A percentile compares a stretch with the other conserved stretches of the same genome.
phyloP scores from a whole-genome alignment of 2,113 vertebrate species.

The Colistium nudipinnis region DNA sequence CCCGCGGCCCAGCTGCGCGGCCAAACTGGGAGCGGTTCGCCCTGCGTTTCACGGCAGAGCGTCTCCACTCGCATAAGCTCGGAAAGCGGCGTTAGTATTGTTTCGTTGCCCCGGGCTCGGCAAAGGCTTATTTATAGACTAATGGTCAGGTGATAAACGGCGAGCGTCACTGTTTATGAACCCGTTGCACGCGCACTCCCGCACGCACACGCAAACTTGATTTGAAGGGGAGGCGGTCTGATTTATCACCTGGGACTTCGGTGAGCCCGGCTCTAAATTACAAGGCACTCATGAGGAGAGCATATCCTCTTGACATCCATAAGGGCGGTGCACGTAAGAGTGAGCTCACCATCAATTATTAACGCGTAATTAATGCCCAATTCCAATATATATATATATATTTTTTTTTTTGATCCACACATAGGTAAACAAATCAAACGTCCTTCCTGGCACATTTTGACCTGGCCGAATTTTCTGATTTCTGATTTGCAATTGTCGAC shows the following conservation, averaged over 20 bases:
- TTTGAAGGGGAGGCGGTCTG: slow-evolving; percentile 14
- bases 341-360: not conserved
- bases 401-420: not conserved
- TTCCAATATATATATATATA: too few species aligned
- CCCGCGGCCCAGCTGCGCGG: not conserved
- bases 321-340: slow-evolving; percentile 6
- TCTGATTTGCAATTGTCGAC: too few species aligned
- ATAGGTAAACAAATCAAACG: not conserved
- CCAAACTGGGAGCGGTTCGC: not conserved
- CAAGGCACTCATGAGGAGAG: slow-evolving; percentile 27
- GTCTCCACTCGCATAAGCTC: not conserved
- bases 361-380: not conserved
- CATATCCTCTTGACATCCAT: slow-evolving; percentile 14
- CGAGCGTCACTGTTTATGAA: slow-evolving; percentile 25
- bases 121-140: slow-evolving; percentile 16
- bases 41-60: not conserved
- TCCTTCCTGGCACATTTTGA: not conserved
- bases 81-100: slow-evolving; percentile 3
- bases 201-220: slow-evolving; percentile 16
- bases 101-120: not conserved
- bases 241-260: slow-evolving; percentile 23
- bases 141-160: slow-evolving; percentile 24
- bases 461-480: not conserved
- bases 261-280: slow-evolving; percentile 35
- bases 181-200: slow-evolving; percentile 26